A percentile compares a stretch with the other conserved stretches of the same genome.
These are phyloP conservation scores for Limnephilus lunatus DNA, from an alignment of 2,888 invertebrate genomes.

Conservation along the genomic window DNA sequence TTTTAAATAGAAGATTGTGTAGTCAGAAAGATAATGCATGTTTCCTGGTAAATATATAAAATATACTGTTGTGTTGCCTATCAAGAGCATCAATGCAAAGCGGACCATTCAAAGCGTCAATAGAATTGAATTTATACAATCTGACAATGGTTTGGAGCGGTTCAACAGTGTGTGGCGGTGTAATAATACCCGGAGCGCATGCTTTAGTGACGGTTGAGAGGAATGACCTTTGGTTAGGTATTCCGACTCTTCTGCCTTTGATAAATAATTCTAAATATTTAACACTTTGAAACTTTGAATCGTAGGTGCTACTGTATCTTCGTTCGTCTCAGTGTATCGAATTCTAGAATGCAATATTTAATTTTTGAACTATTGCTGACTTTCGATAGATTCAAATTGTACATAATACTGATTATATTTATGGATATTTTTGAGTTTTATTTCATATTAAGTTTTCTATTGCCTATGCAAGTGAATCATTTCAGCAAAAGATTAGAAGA, in stretches of 20 bases:
- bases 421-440: neutral
- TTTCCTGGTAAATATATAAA: neutral
- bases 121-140: neutral
- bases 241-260: neutral
- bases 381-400: too few species aligned
- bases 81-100: neutral
- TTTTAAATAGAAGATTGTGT: neutral
- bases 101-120: neutral
- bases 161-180: neutral
- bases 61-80: neutral
- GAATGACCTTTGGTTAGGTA: neutral
- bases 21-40: neutral
- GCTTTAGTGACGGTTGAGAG: slow-evolving; percentile 2
- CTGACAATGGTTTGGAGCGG: neutral
- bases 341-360: too few species aligned
- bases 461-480: too few species aligned
- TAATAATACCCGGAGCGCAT: neutral
- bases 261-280: neutral
- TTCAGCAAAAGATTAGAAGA: too few species aligned
- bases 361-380: too few species aligned
- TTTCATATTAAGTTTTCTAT: too few species aligned
- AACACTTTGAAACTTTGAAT: neutral
- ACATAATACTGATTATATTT: neutral
- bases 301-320: neutral
- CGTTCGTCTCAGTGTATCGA: neutral